These are phyloP conservation scores for Tinamus major DNA, from an alignment of 2,797 vertebrate species.

Conservation along the genomic window DNA sequence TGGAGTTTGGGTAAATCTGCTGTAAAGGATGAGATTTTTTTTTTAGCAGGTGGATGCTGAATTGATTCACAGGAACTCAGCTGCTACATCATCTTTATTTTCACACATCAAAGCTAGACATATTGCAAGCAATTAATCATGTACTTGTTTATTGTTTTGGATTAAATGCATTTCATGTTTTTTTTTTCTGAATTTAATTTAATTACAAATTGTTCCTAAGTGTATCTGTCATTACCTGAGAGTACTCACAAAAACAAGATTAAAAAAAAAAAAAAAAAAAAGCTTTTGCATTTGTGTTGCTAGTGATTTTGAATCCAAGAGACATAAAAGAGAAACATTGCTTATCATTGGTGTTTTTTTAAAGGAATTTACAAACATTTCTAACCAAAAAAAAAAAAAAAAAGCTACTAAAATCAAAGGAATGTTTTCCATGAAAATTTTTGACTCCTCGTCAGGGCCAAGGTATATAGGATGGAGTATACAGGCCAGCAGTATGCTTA, in stretches of 20 bases:
- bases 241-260: not conserved
- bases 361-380: not conserved
- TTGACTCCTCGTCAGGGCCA: not conserved
- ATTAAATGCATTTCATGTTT: slow-evolving; percentile 60
- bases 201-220: slow-evolving; percentile 61
- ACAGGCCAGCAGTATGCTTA: rapidly evolving
- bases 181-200: slow-evolving; percentile 75
- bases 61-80: slow-evolving; percentile 58
- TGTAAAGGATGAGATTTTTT: not conserved
- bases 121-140: slow-evolving; percentile 75
- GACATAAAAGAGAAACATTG: not conserved
- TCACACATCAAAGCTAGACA: slow-evolving; percentile 56
- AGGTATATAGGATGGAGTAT: not conserved
- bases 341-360: not conserved
- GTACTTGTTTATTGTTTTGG: slow-evolving; percentile 64
- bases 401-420: not conserved
- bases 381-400: not conserved
- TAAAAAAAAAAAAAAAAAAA: not conserved
- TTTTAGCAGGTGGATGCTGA: slow-evolving; percentile 32
- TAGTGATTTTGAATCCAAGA: slow-evolving; percentile 38
- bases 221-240: slow-evolving; percentile 38
- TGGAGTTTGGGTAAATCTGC: not conserved
- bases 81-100: slow-evolving; percentile 63
- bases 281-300: not conserved
- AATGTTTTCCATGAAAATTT: not conserved